These are phyloP conservation scores for Eupithecia pulchellata DNA, from an alignment of 2,888 invertebrate species.

Conservation along the genomic window DNA sequence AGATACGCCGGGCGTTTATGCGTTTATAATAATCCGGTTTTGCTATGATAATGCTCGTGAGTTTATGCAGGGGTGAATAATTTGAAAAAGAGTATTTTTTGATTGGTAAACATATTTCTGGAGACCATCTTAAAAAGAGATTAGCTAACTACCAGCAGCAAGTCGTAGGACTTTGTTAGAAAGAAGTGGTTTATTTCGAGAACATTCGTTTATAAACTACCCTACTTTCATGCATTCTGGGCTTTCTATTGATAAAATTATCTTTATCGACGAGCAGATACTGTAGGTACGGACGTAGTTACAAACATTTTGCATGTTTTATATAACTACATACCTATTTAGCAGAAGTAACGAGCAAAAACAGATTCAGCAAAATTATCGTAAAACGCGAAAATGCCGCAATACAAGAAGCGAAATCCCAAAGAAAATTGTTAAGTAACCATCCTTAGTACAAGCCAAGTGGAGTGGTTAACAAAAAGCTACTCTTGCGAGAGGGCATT, in stretches of 20 bases:
- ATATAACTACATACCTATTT: no score
- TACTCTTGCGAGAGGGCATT: conserved; percentile 11
- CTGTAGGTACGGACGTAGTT: no score
- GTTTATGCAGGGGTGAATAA: conserved; percentile 17
- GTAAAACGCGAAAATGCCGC: neutral
- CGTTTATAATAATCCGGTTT: conserved; percentile 47
- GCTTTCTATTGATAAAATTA: neutral
- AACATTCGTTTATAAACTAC: no score
- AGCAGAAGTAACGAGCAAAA: neutral
- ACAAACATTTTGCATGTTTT: no score
- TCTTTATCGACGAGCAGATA: no score
- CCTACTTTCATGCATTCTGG: no score
- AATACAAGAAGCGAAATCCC: neutral
- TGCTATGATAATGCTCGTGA: conserved; percentile 28
- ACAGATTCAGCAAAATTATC: neutral
- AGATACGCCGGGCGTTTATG: conserved; percentile 56
- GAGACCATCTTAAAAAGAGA: neutral
- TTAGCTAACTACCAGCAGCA: neutral
- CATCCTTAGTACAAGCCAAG: neutral
- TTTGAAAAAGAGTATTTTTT: conserved; percentile 11
- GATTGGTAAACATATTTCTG: neutral
- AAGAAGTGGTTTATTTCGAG: no score
- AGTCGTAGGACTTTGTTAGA: neutral
- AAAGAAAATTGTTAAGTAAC: neutral
- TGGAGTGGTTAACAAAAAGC: conserved; percentile 19